Base-by-base conservation (phyloP, 2,113 vertebrate species). In the Lepisosteus oculatus region DNA sequence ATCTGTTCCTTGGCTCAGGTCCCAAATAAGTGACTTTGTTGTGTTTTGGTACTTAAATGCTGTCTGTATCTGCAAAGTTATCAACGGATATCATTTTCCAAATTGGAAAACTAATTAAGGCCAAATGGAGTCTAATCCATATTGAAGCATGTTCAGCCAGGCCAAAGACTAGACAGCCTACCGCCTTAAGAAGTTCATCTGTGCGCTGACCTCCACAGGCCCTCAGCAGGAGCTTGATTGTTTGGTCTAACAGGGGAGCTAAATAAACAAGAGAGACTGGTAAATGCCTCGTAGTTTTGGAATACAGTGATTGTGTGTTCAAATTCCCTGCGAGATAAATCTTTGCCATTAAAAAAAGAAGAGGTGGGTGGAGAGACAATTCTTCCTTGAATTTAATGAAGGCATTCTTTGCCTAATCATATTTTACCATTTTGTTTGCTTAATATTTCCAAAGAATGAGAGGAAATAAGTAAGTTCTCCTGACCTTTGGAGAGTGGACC, bases 31-130 rank as follows among this genome's bases (percentile, higher is more conserved):
- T 51, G 54, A 42, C 44, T 73, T 56, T 67, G 72, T 67, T 73
- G 55, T 73, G 73, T 29, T 68, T 70, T 41, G 47, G 62, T 55
- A 7, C 12, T 70, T 65, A 65, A 44, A 47, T 67, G n/a, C 29
- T 45, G 55, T 57, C 62, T 61, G 57, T 66, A 70, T 70, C 73
- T 57, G 61, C 62, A 51, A n/a, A 55, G 57, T 75, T 17, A 69
- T 75, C 62, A 67, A 64, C 55, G 68, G 73, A 70, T 74, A 74
- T 69, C 67, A 64, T 74, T 74, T 74, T 47, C 29, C 44, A 62
- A 74, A 74, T 74, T 64, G 55, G 68, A 68, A 74, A 74, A 65
- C 41, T 55, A 73, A 65, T 66, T 70, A 70, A 63, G 67, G n/a
- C 63, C 12, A 67, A 67, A 14, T 63, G 12, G 70, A 63, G 51